These are phyloP conservation scores for Alfaro cultratus DNA, from an alignment of 2,797 vertebrate species.

Conservation along the genomic window DNA sequence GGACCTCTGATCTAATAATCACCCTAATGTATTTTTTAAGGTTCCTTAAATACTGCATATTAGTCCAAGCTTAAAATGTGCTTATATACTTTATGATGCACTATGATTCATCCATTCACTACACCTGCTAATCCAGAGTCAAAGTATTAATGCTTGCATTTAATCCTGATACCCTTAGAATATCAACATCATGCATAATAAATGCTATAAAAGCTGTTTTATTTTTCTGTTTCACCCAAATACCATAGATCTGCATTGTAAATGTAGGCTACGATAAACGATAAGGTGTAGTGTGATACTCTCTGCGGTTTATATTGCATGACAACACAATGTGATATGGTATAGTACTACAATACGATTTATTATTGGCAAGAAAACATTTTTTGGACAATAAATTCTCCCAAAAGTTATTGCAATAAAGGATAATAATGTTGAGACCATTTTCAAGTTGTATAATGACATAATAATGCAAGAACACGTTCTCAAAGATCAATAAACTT, in stretches of 20 bases:
- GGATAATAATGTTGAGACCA: no score
- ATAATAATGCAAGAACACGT: no score
- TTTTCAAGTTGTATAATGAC: no score
- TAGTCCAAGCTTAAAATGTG: background rate
- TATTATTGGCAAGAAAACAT: background rate
- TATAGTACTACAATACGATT: background rate
- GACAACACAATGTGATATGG: background rate
- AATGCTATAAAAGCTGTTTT: background rate
- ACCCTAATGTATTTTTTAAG: background rate
- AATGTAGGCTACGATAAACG: background rate
- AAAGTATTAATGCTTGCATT: background rate
- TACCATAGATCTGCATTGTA: background rate
- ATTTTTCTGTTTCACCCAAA: background rate
- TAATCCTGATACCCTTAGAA: background rate
- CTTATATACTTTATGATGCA: background rate
- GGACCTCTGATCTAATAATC: background rate
- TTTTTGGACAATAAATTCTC: no score
- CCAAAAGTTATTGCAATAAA: no score
- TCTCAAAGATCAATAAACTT: no score
- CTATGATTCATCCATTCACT: background rate
- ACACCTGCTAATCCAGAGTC: no score
- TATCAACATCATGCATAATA: slow-evolving; percentile 11
- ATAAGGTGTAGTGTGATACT: background rate
- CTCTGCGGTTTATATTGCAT: background rate
- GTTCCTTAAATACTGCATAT: background rate